Conservation (phyloP, 2,113 vertebrate species). For the Gallinago media region DNA sequence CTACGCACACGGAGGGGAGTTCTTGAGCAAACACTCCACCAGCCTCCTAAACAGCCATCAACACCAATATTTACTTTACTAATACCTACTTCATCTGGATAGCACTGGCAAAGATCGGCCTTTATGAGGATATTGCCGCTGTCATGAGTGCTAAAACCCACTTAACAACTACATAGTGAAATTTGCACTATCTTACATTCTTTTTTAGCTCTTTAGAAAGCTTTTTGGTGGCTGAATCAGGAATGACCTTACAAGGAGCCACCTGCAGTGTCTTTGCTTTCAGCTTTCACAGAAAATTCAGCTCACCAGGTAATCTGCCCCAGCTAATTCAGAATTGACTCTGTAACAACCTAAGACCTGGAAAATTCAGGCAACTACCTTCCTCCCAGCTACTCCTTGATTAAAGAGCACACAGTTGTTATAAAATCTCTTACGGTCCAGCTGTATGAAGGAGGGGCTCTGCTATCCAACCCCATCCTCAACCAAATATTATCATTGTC, state of each 20-base stretch:
- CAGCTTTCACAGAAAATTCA: neutral
- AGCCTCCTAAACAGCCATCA: neutral
- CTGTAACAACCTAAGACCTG: neutral
- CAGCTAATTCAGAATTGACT: neutral
- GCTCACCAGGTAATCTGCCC: neutral
- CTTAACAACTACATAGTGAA: neutral
- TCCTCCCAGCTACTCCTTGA: neutral
- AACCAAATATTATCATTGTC: neutral
- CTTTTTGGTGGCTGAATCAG: neutral
- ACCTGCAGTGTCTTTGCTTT: neutral
- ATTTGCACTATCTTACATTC: neutral
- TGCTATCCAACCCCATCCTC: neutral
- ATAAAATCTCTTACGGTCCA: neutral
- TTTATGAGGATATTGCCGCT: neutral
- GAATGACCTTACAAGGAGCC: neutral
- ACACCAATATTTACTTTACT: neutral
- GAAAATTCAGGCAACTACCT: neutral
- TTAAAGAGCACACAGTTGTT: neutral
- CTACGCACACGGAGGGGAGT: neutral
- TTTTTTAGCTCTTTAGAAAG: neutral
- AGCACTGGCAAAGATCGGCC: neutral
- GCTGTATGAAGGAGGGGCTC: neutral
- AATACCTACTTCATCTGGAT: neutral
- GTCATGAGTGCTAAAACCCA: neutral
- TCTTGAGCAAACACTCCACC: neutral